Percentiles rank a stretch among this genome's conserved stretches.
These are phyloP conservation scores for Phrynocephalus guinanensis DNA, from an alignment of 2,797 vertebrate species.

Conservation along the genomic window DNA sequence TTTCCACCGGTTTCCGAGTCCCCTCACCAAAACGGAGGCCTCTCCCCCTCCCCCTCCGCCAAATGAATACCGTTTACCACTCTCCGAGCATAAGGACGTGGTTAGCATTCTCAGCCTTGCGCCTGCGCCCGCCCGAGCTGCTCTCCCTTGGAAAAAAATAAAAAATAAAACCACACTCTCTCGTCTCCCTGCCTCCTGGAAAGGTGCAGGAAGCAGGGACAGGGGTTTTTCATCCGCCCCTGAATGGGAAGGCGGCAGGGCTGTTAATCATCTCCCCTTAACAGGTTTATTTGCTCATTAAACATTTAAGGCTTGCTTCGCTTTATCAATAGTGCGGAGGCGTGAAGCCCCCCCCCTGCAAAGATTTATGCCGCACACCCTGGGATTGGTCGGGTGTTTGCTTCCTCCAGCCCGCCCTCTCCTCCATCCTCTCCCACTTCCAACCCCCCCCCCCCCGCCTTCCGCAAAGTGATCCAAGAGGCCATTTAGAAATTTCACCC, in stretches of 20 bases:
- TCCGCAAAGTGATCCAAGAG: not conserved
- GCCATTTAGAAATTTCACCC: constrained; percentile 13
- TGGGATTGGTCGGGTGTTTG: constrained; percentile 64
- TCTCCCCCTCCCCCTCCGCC: not conserved
- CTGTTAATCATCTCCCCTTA: constrained; percentile 78
- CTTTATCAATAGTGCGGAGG: constrained; percentile 77
- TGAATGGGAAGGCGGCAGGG: constrained; percentile 34
- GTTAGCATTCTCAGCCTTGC: constrained; percentile 17
- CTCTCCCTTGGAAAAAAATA: constrained; percentile 58
- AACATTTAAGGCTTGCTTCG: constrained; percentile 76
- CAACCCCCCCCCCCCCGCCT: too few relatives aligned
- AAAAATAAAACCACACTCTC: constrained; percentile 36
- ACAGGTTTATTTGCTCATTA: constrained; percentile 79
- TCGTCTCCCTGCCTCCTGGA: constrained; percentile 32
- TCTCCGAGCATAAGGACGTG: constrained; percentile 15
- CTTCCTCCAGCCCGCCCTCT: too few relatives aligned
- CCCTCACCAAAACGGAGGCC: not conserved
- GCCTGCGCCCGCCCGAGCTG: not conserved
- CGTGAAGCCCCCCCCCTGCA: constrained; percentile 64
- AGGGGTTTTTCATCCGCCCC: too few relatives aligned
- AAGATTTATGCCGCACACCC: constrained; percentile 72
- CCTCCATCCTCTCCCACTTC: not conserved
- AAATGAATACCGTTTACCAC: not conserved
- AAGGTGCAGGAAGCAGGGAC: constrained; percentile 57
- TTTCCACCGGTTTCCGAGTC: not conserved